phyloP scores from a whole-genome alignment of 1,140 invertebrate genomes.

The Lerema accius region DNA sequence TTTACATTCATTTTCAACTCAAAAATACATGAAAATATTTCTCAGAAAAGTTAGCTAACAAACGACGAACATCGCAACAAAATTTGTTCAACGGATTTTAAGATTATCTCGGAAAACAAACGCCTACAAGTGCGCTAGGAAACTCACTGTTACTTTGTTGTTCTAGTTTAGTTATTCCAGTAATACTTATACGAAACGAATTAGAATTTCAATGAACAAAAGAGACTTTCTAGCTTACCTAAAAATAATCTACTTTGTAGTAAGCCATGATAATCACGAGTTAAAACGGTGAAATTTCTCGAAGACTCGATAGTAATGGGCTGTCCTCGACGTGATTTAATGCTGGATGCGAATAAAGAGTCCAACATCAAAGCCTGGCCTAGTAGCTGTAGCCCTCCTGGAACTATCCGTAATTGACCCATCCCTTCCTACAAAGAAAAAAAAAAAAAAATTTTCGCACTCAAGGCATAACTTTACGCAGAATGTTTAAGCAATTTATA shows the following conservation, averaged over 20 bases:
- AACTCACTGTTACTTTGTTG: conserved; percentile 24
- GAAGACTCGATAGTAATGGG: conserved; percentile 94
- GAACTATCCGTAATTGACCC: conserved; percentile 94
- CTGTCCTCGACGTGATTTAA: conserved; percentile 91
- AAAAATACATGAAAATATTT: conserved; percentile 18
- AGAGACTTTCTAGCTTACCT: conserved; percentile 78
- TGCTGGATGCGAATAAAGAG: conserved; percentile 92
- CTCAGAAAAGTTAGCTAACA: conserved; percentile 25
- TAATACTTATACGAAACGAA: conserved; percentile 13
- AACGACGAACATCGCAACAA: conserved; percentile 33
- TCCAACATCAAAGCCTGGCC: conserved; percentile 94
- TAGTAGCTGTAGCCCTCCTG: conserved; percentile 92
- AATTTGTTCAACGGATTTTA: conserved; percentile 35
- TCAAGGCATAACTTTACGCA: too few species aligned
- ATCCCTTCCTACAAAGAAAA: conserved; percentile 92
- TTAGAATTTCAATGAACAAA: conserved; percentile 6
- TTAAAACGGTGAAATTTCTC: conserved; percentile 93
- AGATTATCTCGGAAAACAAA: conserved; percentile 35
- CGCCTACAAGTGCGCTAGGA: conserved; percentile 23
- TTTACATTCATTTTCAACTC: conserved; percentile 27
- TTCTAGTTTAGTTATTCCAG: conserved; percentile 17
- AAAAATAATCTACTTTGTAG: conserved; percentile 92
- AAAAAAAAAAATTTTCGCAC: too few species aligned
- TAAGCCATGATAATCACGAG: conserved; percentile 90
- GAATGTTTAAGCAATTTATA: too few species aligned